Percentiles rank a stretch among this genome's conserved stretches.
Evolutionary conservation across 1,140 invertebrate species (phyloP).

Genomic region (Pseudomyrmex flavicornis): DNA sequence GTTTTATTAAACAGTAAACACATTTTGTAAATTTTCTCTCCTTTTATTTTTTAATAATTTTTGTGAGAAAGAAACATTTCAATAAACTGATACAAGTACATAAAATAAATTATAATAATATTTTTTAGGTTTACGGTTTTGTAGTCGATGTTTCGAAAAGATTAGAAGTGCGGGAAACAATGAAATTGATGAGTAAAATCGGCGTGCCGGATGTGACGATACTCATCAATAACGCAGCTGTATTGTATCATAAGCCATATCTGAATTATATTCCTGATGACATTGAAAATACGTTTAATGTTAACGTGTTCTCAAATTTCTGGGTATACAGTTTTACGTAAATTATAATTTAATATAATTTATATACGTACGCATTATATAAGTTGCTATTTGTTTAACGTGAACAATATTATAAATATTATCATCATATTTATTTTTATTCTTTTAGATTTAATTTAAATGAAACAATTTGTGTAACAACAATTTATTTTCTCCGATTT

Average conservation of each 20-base stretch:
- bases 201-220: constrained; percentile 78
- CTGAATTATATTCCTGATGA: constrained; percentile 71
- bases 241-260: constrained; percentile 73
- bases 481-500: no score
- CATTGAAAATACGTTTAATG: constrained; percentile 72
- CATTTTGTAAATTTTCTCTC: background rate
- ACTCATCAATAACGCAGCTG: constrained; percentile 80
- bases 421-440: background rate
- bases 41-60: background rate
- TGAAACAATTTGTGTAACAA: background rate
- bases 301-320: constrained; percentile 79
- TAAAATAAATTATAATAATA: background rate
- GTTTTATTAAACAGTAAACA: background rate
- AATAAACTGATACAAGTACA: background rate
- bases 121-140: constrained; percentile 77
- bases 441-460: background rate
- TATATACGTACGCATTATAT: background rate
- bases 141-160: constrained; percentile 78
- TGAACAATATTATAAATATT: background rate
- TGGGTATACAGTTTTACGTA: constrained; percentile 70
- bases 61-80: background rate
- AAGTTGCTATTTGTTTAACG: no score
- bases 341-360: background rate
- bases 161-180: constrained; percentile 73
- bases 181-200: constrained; percentile 75